phyloP scores from a whole-genome alignment of 2,113 vertebrate species.

The Heptranchias perlo region DNA sequence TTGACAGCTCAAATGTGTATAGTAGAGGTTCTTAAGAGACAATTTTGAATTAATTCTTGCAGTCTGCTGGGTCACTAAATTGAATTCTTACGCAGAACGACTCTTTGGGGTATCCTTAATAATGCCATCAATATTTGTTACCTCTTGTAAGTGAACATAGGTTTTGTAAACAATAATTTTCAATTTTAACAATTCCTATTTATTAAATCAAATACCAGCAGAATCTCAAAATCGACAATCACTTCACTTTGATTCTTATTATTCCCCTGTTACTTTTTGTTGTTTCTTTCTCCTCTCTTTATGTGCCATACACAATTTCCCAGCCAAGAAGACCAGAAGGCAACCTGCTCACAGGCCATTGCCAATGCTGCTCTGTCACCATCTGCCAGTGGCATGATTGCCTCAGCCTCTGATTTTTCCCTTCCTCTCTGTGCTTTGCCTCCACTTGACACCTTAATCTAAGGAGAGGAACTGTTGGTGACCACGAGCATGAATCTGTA shows the following conservation, averaged over 20 bases:
- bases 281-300: background rate
- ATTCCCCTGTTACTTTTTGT: background rate
- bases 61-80: background rate
- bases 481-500: background rate
- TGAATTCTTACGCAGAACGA: background rate
- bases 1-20: background rate
- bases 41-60: background rate
- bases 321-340: background rate
- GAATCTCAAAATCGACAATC: background rate
- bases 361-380: background rate
- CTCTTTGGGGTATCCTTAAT: background rate
- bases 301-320: background rate
- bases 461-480: background rate
- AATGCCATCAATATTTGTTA: constrained; percentile 21
- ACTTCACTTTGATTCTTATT: background rate
- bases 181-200: background rate
- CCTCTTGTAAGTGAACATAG: background rate
- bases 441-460: background rate
- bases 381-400: background rate
- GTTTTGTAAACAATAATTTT: constrained; percentile 6
- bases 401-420: background rate
- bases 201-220: background rate
- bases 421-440: background rate
- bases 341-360: background rate
- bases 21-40: background rate